Evolutionary conservation across 2,888 invertebrate species (phyloP).

Genomic region (Melinaea marsaeus): DNA sequence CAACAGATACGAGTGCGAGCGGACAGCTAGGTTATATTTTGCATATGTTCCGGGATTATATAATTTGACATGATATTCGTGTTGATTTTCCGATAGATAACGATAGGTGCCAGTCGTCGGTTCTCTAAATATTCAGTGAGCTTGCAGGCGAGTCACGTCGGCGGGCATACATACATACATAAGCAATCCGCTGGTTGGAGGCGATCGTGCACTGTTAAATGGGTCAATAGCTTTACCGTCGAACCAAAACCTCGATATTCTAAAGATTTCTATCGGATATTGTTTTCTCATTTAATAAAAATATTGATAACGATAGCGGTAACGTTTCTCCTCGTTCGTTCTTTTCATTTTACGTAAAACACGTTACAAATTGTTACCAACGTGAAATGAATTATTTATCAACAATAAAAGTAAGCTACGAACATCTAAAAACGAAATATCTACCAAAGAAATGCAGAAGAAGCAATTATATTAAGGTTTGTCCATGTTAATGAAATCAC

Average conservation of each 20-base stretch:
- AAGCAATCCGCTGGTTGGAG: slow-evolving; percentile 60
- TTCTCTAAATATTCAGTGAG: slow-evolving; percentile 55
- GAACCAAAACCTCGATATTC: slow-evolving; percentile 15
- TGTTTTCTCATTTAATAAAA: background rate
- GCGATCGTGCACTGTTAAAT: slow-evolving; percentile 64
- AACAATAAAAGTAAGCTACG: too few relatives aligned
- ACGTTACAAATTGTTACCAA: too few relatives aligned
- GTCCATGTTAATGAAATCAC: background rate
- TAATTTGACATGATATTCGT: slow-evolving; percentile 23
- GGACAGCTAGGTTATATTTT: too few relatives aligned
- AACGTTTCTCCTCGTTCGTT: too few relatives aligned
- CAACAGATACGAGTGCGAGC: too few relatives aligned
- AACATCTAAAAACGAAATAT: too few relatives aligned
- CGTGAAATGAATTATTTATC: too few relatives aligned
- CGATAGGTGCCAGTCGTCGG: slow-evolving; percentile 42
- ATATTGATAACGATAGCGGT: too few relatives aligned
- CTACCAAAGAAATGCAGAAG: too few relatives aligned
- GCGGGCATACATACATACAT: slow-evolving; percentile 58
- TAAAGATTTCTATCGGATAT: background rate
- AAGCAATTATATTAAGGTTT: too few relatives aligned
- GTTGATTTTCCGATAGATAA: slow-evolving; percentile 31
- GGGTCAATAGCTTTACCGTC: slow-evolving; percentile 58
- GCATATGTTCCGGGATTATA: too few relatives aligned
- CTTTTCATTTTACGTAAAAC: too few relatives aligned
- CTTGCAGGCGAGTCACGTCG: slow-evolving; percentile 58